These are phyloP conservation scores for Sphaeridia pumilis DNA, from an alignment of 2,888 invertebrate genomes.

Conservation along the genomic window DNA sequence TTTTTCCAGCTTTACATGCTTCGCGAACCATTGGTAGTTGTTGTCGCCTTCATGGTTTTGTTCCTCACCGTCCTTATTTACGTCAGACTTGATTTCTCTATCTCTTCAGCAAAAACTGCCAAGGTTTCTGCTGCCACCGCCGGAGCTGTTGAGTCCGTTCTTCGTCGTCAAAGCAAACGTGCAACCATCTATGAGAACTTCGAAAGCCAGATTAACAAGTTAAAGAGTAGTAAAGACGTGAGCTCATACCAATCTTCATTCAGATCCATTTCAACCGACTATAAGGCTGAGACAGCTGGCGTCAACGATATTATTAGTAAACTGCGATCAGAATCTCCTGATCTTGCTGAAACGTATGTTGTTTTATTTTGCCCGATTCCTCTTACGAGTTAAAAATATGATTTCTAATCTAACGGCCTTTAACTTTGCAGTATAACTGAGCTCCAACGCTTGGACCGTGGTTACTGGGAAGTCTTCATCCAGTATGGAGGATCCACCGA, in stretches of 20 bases:
- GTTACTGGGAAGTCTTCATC: constrained; percentile 38
- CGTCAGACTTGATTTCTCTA: constrained; percentile 91
- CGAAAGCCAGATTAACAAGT: constrained; percentile 50
- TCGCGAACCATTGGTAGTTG: constrained; percentile 83
- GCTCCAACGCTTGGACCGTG: constrained; percentile 33
- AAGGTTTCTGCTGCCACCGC: constrained; percentile 9
- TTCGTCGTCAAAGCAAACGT: constrained; percentile 49
- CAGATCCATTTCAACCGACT: constrained; percentile 49
- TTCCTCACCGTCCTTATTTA: constrained; percentile 87
- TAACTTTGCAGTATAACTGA: constrained; percentile 20
- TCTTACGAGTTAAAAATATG: neutral
- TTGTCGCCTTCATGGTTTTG: constrained; percentile 73
- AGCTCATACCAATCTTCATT: constrained; percentile 42
- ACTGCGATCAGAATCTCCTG: constrained; percentile 49
- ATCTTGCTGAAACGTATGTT: constrained; percentile 46
- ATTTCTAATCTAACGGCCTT: neutral
- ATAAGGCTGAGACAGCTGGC: constrained; percentile 47
- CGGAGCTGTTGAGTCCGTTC: constrained; percentile 45
- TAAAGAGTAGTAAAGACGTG: constrained; percentile 50
- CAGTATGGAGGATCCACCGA: constrained; percentile 49
- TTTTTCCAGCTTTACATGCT: constrained; percentile 76
- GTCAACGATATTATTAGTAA: constrained; percentile 46
- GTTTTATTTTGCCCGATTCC: neutral
- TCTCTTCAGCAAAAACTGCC: constrained; percentile 42
- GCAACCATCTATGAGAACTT: constrained; percentile 49